Evolutionary conservation across 2,113 vertebrate genomes (phyloP).

Genomic region (Vanacampus margaritifer): DNA sequence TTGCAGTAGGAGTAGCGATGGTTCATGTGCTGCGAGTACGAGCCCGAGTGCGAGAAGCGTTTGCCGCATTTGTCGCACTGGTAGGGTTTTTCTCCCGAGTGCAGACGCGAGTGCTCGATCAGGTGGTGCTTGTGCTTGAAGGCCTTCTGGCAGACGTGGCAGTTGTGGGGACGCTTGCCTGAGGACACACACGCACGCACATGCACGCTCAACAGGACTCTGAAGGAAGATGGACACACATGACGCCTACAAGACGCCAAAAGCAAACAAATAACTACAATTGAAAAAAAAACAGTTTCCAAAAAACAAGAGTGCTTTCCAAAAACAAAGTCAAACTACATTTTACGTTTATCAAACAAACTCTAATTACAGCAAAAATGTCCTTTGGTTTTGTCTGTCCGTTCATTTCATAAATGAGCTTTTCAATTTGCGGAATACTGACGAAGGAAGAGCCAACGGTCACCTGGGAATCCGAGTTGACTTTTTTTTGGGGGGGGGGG

Average conservation of each 20-base stretch:
- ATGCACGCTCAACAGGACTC: background rate
- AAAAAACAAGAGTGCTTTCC: too few species aligned
- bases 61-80: constrained; percentile 99
- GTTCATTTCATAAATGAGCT: too few species aligned
- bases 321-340: too few species aligned
- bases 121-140: constrained; percentile 99
- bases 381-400: too few species aligned
- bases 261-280: too few species aligned
- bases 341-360: too few species aligned
- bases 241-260: background rate
- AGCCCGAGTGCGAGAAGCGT: constrained; percentile 98
- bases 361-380: too few species aligned
- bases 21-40: constrained; percentile 99
- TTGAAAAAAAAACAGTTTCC: too few species aligned
- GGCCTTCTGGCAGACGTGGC: constrained; percentile 99
- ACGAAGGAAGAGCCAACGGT: too few species aligned
- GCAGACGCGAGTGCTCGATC: constrained; percentile 96
- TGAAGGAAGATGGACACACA: background rate
- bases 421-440: too few species aligned
- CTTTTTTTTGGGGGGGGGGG: too few species aligned
- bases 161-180: constrained; percentile 99
- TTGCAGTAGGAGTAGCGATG: constrained; percentile 99
- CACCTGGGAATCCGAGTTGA: too few species aligned
- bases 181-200: constrained; percentile 54
- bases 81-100: constrained; percentile 98